Evolutionary conservation across 2,113 vertebrate species (phyloP).

Genomic region (Lepisosteus oculatus): DNA sequence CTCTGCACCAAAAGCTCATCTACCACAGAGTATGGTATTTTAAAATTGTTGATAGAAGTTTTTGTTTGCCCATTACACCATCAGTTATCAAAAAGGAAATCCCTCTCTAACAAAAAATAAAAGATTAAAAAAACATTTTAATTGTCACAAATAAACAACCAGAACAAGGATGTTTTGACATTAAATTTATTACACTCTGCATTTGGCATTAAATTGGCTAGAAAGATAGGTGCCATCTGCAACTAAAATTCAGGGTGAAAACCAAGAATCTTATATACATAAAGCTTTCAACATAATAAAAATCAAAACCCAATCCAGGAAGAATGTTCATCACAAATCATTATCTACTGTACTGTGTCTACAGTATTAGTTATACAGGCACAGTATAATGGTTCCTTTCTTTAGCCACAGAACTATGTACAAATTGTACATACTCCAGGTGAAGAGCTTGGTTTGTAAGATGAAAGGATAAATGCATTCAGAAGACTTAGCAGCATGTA

Average conservation of each 20-base stretch:
- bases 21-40: too few relatives aligned
- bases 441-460: conserved; percentile 41
- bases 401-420: conserved; percentile 72
- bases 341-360: conserved; percentile 59
- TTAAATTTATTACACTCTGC: conserved; percentile 47
- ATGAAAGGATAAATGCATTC: conserved; percentile 11
- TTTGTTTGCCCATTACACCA: too few relatives aligned
- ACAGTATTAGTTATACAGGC: conserved; percentile 64
- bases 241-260: conserved; percentile 43
- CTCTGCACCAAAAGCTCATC: too few relatives aligned
- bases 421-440: conserved; percentile 56
- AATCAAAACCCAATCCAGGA: conserved; percentile 65
- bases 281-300: conserved; percentile 57
- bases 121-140: too few relatives aligned
- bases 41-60: too few relatives aligned
- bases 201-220: conserved; percentile 65
- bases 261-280: conserved; percentile 61
- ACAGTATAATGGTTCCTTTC: conserved; percentile 57
- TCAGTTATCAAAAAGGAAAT: too few relatives aligned
- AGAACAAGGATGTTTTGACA: conserved; percentile 39
- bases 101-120: too few relatives aligned
- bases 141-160: background rate
- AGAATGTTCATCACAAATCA: conserved; percentile 60
- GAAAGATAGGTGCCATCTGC: conserved; percentile 53
- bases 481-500: conserved; percentile 70